Evolutionary conservation across 2,113 vertebrate genomes (phyloP).

Genomic region (Callorhinus ursinus): DNA sequence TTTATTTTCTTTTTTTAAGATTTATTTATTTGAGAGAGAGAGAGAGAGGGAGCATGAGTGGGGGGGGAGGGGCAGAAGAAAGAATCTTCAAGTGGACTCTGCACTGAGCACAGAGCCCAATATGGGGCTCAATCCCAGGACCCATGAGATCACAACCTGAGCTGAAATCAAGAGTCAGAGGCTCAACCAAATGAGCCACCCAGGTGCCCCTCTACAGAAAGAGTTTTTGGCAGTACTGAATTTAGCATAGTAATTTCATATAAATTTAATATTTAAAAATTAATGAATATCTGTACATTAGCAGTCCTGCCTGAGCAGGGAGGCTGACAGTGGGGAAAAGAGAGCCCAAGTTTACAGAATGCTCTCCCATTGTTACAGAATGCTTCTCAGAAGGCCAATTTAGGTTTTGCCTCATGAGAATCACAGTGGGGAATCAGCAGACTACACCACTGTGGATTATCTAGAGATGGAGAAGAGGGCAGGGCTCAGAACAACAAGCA

Average conservation of each 20-base stretch:
- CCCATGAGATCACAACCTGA: neutral
- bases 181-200: neutral
- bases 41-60: neutral
- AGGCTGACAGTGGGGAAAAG: neutral
- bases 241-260: neutral
- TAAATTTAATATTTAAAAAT: neutral
- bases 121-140: neutral
- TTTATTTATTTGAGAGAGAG: neutral
- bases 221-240: neutral
- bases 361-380: neutral
- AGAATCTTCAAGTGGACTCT: neutral
- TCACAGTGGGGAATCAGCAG: neutral
- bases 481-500: neutral
- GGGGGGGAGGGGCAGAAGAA: neutral
- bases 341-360: neutral
- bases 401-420: neutral
- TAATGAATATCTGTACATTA: neutral
- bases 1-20: neutral
- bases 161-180: neutral
- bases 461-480: neutral
- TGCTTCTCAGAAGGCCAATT: neutral
- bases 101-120: neutral
- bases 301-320: neutral
- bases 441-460: neutral
- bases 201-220: neutral